Evolutionary conservation across 1,140 invertebrate genomes (phyloP).

Genomic region (Drosophila grimshawi): DNA sequence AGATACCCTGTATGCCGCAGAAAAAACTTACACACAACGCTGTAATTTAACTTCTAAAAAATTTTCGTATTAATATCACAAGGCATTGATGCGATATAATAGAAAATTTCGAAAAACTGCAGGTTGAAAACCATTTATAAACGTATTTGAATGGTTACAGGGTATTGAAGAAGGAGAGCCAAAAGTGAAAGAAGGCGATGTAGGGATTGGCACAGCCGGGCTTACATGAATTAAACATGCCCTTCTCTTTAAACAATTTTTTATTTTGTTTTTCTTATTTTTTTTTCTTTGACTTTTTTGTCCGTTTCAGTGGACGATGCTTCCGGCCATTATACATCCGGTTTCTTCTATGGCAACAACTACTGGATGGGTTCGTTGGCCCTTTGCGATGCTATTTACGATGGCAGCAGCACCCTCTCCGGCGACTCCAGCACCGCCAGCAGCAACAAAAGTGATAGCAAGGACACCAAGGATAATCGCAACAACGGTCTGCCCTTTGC

Average conservation of each 20-base stretch:
- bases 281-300: slow-evolving; percentile 7
- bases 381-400: slow-evolving; percentile 89
- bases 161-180: neutral
- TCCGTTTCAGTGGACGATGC: slow-evolving; percentile 90
- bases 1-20: neutral
- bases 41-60: too few relatives aligned
- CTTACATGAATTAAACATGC: slow-evolving; percentile 39
- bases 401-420: slow-evolving; percentile 31
- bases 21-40: too few relatives aligned
- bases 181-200: neutral
- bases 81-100: neutral
- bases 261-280: neutral
- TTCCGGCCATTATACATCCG: slow-evolving; percentile 90
- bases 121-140: too few relatives aligned
- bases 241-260: slow-evolving; percentile 52
- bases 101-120: neutral
- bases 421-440: slow-evolving; percentile 53
- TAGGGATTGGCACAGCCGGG: slow-evolving; percentile 7
- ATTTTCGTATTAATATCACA: too few relatives aligned
- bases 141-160: neutral
- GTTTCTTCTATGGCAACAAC: slow-evolving; percentile 93
- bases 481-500: slow-evolving; percentile 70
- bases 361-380: slow-evolving; percentile 92
- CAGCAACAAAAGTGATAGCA: slow-evolving; percentile 52
- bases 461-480: slow-evolving; percentile 43